Percentiles rank a stretch among this genome's conserved stretches.
Conservation (phyloP, 1,140 invertebrate species). For the Listronotus bonariensis region DNA sequence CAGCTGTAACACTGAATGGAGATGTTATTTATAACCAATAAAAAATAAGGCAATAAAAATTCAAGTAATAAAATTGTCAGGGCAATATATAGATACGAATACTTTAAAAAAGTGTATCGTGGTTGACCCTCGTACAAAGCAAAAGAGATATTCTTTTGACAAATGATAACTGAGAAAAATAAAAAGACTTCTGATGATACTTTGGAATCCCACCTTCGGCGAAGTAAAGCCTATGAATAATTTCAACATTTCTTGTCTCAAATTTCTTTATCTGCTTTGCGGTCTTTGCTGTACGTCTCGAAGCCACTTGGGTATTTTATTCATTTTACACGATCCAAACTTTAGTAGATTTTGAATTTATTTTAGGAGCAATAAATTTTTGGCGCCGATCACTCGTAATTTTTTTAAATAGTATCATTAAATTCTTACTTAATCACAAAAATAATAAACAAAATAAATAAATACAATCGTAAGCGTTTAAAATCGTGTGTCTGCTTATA, state of each 20-base stretch:
- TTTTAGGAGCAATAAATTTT: slow-evolving; percentile 36
- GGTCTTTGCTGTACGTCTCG: slow-evolving; percentile 43
- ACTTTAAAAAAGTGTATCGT: slow-evolving; percentile 28
- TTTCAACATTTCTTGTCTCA: slow-evolving; percentile 51
- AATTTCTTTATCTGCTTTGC: slow-evolving; percentile 50
- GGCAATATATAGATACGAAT: slow-evolving; percentile 4
- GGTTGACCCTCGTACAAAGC: slow-evolving; percentile 23
- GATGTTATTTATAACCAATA: too few species aligned
- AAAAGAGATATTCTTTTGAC: slow-evolving; percentile 41
- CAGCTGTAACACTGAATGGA: too few species aligned
- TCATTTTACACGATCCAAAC: slow-evolving; percentile 47
- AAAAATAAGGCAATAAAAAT: slow-evolving; percentile 26
- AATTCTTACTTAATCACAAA: too few species aligned
- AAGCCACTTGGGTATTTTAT: slow-evolving; percentile 48
- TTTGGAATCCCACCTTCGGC: slow-evolving; percentile 45
- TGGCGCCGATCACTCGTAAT: slow-evolving; percentile 4
- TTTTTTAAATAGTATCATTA: too few species aligned
- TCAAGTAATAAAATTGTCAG: slow-evolving; percentile 7
- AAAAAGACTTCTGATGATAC: slow-evolving; percentile 47
- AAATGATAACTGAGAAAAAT: slow-evolving; percentile 48
- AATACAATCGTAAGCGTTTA: too few species aligned
- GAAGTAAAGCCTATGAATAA: slow-evolving; percentile 53
- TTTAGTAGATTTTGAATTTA: slow-evolving; percentile 32
- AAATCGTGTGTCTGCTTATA: too few species aligned
- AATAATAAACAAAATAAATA: too few species aligned